Base-by-base conservation (phyloP, 2,888 invertebrate genomes). In the Cartodere bifasciata region DNA sequence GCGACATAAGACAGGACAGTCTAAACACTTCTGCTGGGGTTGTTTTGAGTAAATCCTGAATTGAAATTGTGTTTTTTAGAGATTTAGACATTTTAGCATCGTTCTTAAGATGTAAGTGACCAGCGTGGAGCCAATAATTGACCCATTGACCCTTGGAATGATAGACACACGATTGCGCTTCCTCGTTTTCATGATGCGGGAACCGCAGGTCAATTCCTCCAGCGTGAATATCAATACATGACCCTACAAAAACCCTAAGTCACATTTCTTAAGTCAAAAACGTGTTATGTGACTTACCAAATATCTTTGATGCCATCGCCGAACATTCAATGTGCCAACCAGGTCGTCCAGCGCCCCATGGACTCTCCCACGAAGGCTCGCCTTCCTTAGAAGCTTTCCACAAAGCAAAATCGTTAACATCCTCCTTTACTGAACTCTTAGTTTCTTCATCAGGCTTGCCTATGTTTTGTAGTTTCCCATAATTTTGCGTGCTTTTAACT, bases 241-340 rank as follows among this genome's bases (percentile, higher is more conserved):
- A 50, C 14, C 77, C 78, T 56, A 13, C n/a, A n/a, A n/a, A n/a
- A n/a, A n/a, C n/a, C n/a, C n/a, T n/a, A n/a, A n/a, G n/a, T n/a
- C n/a, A n/a, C n/a, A n/a, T n/a, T n/a, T n/a, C n/a, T n/a, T n/a
- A n/a, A n/a, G n/a, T n/a, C n/a, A n/a, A n/a, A n/a, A n/a, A n/a
- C n/a, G n/a, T n/a, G n/a, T n/a, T n/a, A n/a, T n/a, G 12, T 29
- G 60, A 60, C 2, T 62, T 61, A 16, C 75, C 75, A 58, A 73
- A 75, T 40, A 85, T 68, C 48, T 68, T 64, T 37, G 81, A 83
- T 16, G 88, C 91, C 66, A 94, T 80, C 1, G 84, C 76, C 14
- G 92, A 92, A 52, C 94, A 94, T 60, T 94, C 94, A 48, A 92
- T 87, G 52, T 94, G 94, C 94, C 94, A 94, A 2, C 92, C 94